Evolutionary conservation across 2,797 vertebrate genomes (phyloP), one percentile per base, ranked within the genome.

Genomic region (Pipistrellus nathusii): DNA sequence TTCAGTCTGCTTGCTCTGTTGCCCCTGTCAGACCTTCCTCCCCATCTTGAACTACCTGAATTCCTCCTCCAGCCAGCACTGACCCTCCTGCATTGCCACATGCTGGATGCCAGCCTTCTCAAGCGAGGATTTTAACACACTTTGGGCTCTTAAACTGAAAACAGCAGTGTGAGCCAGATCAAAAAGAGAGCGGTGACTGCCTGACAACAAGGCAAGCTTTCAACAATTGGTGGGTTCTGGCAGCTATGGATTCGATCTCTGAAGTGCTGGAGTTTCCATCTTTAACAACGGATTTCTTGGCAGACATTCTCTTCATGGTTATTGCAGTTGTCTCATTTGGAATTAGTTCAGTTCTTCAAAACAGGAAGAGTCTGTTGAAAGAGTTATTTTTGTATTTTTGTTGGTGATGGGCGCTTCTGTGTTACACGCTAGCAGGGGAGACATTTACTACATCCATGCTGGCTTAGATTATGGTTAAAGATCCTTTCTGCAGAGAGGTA

Each of bases 271-370:
- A n/a, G 80, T 93, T 75, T 77, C 71, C 44, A n/a, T 93, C 48
- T 73, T 82, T 84, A 66, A 73, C 35, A 35, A 0, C 20, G 27
- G 78, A 68, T 38, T 81, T 88, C 69, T 94, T 95, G 93, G 91
- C 89, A 95, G 32, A 27, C 84, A 32, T 32, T 71, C 48, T 81
- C 71, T 88, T 69, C 3, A 0, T 90, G 83, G 85, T 64, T 75
- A 86, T 84, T 71, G 62, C 2, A 48, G 12, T 93, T 91, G 88
- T 90, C 85, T 71, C 53, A 59, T 73, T 90, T 95, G 68, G 93
- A 91, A 91, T 85, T 72, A 51, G 72, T 91, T 92, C 86, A 96
- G 18, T n/a, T 88, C 85, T 84, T 95, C 84, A 72, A 89, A 93
- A 38, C 75, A 76, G 51, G 35, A 41, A 69, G 68, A 85, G 10